Evolutionary conservation across 2,888 invertebrate species (phyloP).

Genomic region (Drosophila atripex): DNA sequence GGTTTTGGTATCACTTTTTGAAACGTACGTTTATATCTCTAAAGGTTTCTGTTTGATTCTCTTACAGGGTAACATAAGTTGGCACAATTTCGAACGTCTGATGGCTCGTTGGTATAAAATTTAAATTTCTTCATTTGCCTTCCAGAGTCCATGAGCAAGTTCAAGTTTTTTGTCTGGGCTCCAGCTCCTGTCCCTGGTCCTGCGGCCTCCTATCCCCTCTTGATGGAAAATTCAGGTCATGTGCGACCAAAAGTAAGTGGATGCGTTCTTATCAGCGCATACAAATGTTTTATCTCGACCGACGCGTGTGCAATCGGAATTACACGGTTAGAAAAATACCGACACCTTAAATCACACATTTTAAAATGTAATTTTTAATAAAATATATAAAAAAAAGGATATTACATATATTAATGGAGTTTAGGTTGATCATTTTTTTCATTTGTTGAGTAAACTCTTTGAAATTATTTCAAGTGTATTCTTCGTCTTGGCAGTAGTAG

Average conservation of each 20-base stretch:
- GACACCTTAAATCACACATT: too few relatives aligned
- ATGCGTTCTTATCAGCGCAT: slow-evolving; percentile 78
- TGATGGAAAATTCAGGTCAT: slow-evolving; percentile 69
- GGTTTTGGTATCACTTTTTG: too few relatives aligned
- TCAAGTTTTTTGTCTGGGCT: slow-evolving; percentile 54
- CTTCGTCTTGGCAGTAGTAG: slow-evolving; percentile 30
- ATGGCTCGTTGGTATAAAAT: slow-evolving; percentile 58
- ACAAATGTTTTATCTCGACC: slow-evolving; percentile 75
- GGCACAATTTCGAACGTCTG: slow-evolving; percentile 49
- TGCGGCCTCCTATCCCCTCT: slow-evolving; percentile 9
- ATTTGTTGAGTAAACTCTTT: too few relatives aligned
- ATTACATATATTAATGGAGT: too few relatives aligned
- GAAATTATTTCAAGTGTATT: background rate
- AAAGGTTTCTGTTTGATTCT: background rate
- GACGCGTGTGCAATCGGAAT: slow-evolving; percentile 63
- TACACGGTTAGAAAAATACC: too few relatives aligned
- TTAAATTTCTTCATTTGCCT: slow-evolving; percentile 74
- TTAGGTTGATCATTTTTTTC: too few relatives aligned
- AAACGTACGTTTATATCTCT: too few relatives aligned
- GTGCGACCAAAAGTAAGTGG: slow-evolving; percentile 78
- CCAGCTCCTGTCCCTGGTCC: slow-evolving; percentile 9
- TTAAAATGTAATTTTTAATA: too few relatives aligned
- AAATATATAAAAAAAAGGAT: too few relatives aligned
- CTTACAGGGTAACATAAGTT: slow-evolving; percentile 12
- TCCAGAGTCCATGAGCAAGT: slow-evolving; percentile 53